Base-by-base conservation (phyloP, 2,113 vertebrate genomes). In the Athene noctua region DNA sequence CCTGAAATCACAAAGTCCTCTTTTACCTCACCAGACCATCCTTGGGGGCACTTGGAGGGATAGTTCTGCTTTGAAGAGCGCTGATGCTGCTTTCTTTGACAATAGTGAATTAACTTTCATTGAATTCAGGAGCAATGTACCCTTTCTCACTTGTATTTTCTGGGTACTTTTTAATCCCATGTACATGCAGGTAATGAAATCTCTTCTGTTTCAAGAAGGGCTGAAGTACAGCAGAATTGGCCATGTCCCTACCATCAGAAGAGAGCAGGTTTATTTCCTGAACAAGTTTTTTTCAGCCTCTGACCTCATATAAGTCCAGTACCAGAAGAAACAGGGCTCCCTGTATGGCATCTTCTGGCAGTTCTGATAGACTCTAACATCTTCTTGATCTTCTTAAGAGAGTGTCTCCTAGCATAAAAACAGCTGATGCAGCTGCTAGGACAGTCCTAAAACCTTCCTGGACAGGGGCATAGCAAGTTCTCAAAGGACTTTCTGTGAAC, bases 1-100 rank as follows among this genome's bases (percentile, higher is more conserved):
- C 83, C 78, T 94, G 80, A 87, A 92, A 92, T 94, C 91, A 92
- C 73, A 85, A 73, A 89, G 20, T 27, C 6, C 14, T 92, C n/a
- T 68, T 55, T 85, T 6, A 2, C 72, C 54, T 83, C 57, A n/a
- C 92, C 58, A 83, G 34, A 42, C 17, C 5, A 30, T 92, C 7
- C 18, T 87, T 92, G 57, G 79, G 88, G 94, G 47, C 20, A 57
- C 36, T 92, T 84, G 44, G 68, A 0, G 8, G 85, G 66, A 87
- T 38, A 58, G 1, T 85, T 87, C 36, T 93, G 34, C 86, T 92
- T 96, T 96, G 90, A 94, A 86, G 73, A 79, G 62, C 57, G 44
- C 15, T 84, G 38, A 27, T 81, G 42, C 32, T 81, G 63, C 71
- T 94, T 68, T 79, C 30, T 92, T 75, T 91, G 66, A 94, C 87